Evolutionary conservation across 2,888 invertebrate species (phyloP), one percentile per base, ranked within the genome.

Genomic region (Heliothis peltigera): DNA sequence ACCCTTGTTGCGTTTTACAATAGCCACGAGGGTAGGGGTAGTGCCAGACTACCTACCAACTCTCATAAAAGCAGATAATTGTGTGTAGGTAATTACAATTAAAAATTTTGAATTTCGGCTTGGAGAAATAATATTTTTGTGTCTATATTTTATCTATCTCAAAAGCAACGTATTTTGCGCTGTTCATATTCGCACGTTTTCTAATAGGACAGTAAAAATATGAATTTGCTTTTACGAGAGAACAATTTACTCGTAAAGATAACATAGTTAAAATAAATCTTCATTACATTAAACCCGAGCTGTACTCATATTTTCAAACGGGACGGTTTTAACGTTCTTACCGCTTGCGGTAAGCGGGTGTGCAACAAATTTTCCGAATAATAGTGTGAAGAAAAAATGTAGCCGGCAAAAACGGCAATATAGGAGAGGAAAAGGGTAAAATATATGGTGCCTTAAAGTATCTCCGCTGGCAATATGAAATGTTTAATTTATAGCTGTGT

Each of bases 1-100:
- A 91, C 92, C 91, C 90, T 89, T 86, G 91, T 87, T 89, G 92
- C 90, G 90, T 89, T 91, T 89, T 87, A 91, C 89, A 91, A 91
- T 90, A 89, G 88, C 88, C 84, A 79, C 76, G 46, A 69, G 75
- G 75, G 71, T 60, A 75, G 80, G 79, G 76, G 80, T 70, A 75
- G 69, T 76, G 73, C 57, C 64, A 60, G 73, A 73, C 68, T 76
- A 66, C 66, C 72, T 70, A 77, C 64, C 21, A 78, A 77, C 67
- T 63, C 69, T n/a, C 67, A 77, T 72, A 75, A 75, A 79, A 78
- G 68, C 79, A 60, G 63, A 65, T 75, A 64, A 70, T 68, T 65
- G 39, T 49, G 53, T 62, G 66, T 66, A 61, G 46, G 64, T 63
- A 63, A 67, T 63, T 63, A 75, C 18, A 69, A 65, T 64, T 5